Evolutionary conservation across 1,140 invertebrate species (phyloP).

Genomic region (Dreissena rostriformis): DNA sequence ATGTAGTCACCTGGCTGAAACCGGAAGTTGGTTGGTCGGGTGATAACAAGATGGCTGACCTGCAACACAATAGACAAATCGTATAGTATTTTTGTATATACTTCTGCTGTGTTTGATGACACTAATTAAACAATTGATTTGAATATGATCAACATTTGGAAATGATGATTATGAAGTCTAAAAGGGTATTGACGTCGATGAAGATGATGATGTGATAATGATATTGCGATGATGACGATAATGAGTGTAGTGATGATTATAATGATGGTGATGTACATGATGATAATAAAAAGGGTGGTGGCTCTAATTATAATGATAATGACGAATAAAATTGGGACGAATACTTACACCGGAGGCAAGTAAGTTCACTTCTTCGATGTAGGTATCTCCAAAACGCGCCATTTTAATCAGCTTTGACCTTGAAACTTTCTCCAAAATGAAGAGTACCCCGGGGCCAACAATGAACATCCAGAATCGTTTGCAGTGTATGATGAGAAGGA

Average conservation of each 20-base stretch:
- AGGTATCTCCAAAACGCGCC: conserved; percentile 60
- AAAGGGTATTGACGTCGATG: no score
- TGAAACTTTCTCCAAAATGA: conserved; percentile 88
- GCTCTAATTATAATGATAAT: no score
- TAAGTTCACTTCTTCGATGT: conserved; percentile 64
- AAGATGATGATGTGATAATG: no score
- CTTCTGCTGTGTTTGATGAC: no score
- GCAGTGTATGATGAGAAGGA: conserved; percentile 92
- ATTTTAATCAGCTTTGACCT: conserved; percentile 60
- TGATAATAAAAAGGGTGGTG: no score
- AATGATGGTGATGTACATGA: no score
- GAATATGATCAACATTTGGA: no score
- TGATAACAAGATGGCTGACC: conserved; percentile 86
- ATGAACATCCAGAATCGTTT: conserved; percentile 99
- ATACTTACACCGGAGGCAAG: conserved; percentile 66
- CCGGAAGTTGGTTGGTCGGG: conserved; percentile 91
- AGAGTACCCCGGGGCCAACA: conserved; percentile 90
- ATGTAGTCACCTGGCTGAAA: conserved; percentile 97
- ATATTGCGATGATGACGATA: no score
- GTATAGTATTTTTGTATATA: no score
- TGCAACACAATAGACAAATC: conserved; percentile 38
- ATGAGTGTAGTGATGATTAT: no score
- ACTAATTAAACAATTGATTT: no score
- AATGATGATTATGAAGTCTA: no score
- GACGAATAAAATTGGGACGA: neutral